Evolutionary conservation across 2,113 vertebrate genomes (phyloP).

Genomic region (Physeter macrocephalus): DNA sequence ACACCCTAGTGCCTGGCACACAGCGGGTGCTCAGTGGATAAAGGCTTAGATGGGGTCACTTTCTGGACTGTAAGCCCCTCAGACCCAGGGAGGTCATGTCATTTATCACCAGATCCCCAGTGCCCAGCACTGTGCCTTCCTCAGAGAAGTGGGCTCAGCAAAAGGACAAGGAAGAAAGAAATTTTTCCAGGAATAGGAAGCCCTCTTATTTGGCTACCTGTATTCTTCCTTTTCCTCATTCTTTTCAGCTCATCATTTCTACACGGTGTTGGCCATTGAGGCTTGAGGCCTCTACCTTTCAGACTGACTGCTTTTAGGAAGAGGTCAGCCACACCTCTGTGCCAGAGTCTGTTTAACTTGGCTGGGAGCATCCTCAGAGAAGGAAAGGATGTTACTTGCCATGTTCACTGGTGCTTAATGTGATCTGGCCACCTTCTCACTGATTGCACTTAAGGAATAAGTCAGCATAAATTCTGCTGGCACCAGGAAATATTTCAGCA

Average conservation of each 20-base stretch:
- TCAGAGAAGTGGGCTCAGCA: background rate
- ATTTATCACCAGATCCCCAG: background rate
- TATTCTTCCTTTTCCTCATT: background rate
- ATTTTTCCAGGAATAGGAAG: background rate
- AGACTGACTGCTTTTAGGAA: background rate
- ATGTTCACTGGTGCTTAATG: background rate
- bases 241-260: background rate
- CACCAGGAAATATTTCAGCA: background rate
- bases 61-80: background rate
- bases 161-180: too few relatives aligned
- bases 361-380: background rate
- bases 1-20: background rate
- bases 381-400: background rate
- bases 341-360: background rate
- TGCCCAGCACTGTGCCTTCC: background rate
- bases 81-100: background rate
- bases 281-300: background rate
- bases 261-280: rapidly evolving
- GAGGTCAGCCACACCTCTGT: background rate
- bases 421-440: background rate
- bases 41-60: background rate
- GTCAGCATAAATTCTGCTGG: background rate
- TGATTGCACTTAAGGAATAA: background rate
- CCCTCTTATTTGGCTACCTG: background rate
- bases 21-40: rapidly evolving